These are phyloP conservation scores for Labeo rohita DNA, from an alignment of 2,113 vertebrate genomes.

Conservation along the genomic window DNA sequence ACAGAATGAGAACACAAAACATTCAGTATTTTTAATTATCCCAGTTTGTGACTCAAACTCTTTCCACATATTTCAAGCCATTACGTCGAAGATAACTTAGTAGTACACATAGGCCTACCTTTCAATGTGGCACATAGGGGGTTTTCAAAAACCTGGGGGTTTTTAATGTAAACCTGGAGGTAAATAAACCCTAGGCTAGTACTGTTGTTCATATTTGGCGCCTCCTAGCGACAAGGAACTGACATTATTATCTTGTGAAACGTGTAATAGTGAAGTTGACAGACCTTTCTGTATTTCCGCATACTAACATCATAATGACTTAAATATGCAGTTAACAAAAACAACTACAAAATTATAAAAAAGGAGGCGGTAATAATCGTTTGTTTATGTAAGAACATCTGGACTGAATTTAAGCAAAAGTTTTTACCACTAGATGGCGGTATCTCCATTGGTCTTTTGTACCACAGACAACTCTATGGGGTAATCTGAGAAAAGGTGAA, in stretches of 20 bases:
- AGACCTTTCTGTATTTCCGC: neutral
- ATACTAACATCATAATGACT: neutral
- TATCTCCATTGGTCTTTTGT: neutral
- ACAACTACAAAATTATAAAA: neutral
- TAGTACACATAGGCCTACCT: neutral
- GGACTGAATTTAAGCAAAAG: neutral
- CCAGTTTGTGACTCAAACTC: neutral
- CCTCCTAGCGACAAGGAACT: neutral
- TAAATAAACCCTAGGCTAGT: neutral
- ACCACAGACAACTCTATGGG: neutral
- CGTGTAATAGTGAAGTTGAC: neutral
- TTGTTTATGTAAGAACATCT: neutral
- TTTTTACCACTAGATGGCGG: conserved; percentile 14
- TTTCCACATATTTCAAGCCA: neutral
- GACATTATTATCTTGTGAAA: neutral
- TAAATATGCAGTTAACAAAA: neutral
- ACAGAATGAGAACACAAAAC: neutral
- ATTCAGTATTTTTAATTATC: neutral
- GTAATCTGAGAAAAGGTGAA: neutral
- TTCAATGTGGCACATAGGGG: neutral
- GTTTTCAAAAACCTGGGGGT: no score
- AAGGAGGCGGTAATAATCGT: neutral
- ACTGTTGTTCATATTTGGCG: neutral
- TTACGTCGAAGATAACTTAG: neutral
- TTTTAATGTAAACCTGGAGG: neutral